phyloP scores from a whole-genome alignment of 2,888 invertebrate genomes.

The Acanthosepion esculentum region DNA sequence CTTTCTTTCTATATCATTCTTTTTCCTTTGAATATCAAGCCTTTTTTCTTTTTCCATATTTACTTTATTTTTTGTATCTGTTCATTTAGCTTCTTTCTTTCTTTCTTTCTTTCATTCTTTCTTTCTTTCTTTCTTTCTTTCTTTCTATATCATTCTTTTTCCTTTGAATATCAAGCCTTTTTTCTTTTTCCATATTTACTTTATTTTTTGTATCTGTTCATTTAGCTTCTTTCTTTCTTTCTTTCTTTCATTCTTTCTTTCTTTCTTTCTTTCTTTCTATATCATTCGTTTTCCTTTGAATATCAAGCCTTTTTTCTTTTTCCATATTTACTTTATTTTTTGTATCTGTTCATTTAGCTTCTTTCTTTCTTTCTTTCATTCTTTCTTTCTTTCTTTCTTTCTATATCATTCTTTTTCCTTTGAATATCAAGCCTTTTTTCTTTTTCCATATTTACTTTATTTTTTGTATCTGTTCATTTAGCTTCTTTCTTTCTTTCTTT shows the following conservation, averaged over 20 bases:
- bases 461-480: not conserved
- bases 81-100: not conserved
- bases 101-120: not conserved
- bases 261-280: not conserved
- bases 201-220: not conserved
- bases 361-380: not conserved
- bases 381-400: not conserved
- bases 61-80: not conserved
- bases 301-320: not conserved
- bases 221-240: not conserved
- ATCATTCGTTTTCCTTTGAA: not conserved
- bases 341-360: not conserved
- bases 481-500: not conserved
- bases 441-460: not conserved
- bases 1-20: not conserved
- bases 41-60: not conserved
- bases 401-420: not conserved
- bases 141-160: not conserved
- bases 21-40: not conserved
- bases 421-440: not conserved
- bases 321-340: not conserved
- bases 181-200: not conserved
- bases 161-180: not conserved
- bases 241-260: not conserved
- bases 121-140: not conserved